Conservation (phyloP, 2,797 vertebrate species). For the Setipinna tenuifilis region DNA sequence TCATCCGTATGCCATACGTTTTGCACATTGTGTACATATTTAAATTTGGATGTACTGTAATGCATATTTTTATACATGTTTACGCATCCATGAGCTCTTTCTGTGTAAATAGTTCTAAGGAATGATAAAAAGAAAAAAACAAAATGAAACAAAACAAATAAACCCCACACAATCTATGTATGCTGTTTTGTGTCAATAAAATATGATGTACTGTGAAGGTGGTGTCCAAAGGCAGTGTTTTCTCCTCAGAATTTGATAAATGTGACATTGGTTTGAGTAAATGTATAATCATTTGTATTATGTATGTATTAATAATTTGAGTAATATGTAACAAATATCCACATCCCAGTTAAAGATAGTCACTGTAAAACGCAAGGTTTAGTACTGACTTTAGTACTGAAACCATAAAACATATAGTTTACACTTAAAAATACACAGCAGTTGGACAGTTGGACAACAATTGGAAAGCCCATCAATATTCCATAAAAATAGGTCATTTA, state of each 20-base stretch:
- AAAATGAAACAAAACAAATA: slow-evolving; percentile 48
- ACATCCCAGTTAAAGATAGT: too few relatives aligned
- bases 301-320: too few relatives aligned
- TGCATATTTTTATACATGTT: slow-evolving; percentile 98
- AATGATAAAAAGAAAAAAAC: slow-evolving; percentile 69
- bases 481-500: neutral
- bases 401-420: too few relatives aligned
- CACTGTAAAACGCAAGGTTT: too few relatives aligned
- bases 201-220: slow-evolving; percentile 77
- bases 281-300: too few relatives aligned
- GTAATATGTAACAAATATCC: too few relatives aligned
- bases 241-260: slow-evolving; percentile 44
- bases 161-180: slow-evolving; percentile 66
- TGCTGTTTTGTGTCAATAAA: slow-evolving; percentile 92
- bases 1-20: slow-evolving; percentile 89
- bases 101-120: slow-evolving; percentile 95
- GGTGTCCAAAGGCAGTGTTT: slow-evolving; percentile 54
- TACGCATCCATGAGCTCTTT: slow-evolving; percentile 88
- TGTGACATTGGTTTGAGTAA: neutral
- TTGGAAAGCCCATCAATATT: neutral
- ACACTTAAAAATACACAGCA: too few relatives aligned
- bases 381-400: too few relatives aligned
- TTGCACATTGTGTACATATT: slow-evolving; percentile 99
- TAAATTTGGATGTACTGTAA: slow-evolving; percentile 86
- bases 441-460: too few relatives aligned